Conservation (phyloP, 1,140 invertebrate genomes). For the Temnothorax nylanderi region DNA sequence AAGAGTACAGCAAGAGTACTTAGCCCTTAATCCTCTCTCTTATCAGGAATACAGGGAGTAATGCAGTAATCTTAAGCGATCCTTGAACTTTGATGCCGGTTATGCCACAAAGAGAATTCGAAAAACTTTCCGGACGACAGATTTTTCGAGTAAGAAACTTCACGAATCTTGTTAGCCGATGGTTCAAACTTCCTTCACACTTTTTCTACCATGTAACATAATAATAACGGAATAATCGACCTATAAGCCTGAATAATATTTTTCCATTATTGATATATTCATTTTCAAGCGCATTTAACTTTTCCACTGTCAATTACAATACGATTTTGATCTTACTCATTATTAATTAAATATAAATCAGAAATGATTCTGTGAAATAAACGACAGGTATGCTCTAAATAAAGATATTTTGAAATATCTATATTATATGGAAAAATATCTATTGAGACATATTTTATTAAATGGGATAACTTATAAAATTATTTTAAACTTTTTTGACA, state of each 20-base stretch:
- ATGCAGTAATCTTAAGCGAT: conserved; percentile 35
- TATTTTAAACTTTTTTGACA: neutral
- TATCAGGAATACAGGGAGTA: conserved; percentile 34
- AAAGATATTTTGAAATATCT: neutral
- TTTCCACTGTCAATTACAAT: neutral
- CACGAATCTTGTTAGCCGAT: neutral
- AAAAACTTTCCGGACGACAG: conserved; percentile 14
- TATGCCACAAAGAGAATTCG: conserved; percentile 13
- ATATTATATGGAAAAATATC: neutral
- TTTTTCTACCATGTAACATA: neutral
- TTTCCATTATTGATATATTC: neutral
- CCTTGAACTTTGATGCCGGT: conserved; percentile 37
- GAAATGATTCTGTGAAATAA: neutral
- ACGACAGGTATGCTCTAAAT: neutral
- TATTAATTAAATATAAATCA: neutral
- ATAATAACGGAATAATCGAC: neutral
- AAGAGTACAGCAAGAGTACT: conserved; percentile 19
- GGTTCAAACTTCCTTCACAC: neutral
- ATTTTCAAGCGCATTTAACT: neutral
- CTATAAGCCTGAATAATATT: neutral
- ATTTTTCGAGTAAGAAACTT: conserved; percentile 37
- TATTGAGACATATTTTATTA: neutral
- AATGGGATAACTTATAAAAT: neutral
- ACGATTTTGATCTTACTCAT: neutral
- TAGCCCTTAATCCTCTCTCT: conserved; percentile 15